Conservation (phyloP, 2,113 vertebrate species). For the Rhineura floridana region DNA sequence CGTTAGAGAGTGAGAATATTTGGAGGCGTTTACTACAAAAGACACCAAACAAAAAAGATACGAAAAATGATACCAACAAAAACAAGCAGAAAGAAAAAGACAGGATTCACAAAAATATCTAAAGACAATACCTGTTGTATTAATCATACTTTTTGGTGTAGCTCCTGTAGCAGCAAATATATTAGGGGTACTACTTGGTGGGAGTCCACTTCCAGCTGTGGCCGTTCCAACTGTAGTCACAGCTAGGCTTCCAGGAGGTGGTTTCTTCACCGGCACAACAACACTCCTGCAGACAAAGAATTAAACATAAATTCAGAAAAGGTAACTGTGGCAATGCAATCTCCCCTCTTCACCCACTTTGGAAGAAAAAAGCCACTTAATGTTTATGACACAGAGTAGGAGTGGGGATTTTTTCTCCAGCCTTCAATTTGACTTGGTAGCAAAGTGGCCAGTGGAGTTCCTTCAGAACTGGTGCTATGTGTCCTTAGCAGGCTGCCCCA, state of each 20-base stretch:
- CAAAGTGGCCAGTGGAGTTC: too few species aligned
- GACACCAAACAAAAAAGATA: constrained; percentile 23
- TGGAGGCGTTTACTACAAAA: constrained; percentile 33
- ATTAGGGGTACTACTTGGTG: constrained; percentile 86
- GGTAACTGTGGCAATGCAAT: not conserved
- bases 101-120: constrained; percentile 78
- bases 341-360: not conserved
- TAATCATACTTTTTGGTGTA: constrained; percentile 98
- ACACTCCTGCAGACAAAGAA: constrained; percentile 83
- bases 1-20: constrained; percentile 17
- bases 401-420: too few species aligned
- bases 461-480: too few species aligned
- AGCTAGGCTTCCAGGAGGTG: constrained; percentile 84
- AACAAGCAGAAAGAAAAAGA: constrained; percentile 66
- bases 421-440: too few species aligned
- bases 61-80: constrained; percentile 45
- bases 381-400: not conserved
- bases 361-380: not conserved
- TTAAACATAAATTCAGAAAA: not conserved
- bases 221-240: constrained; percentile 87
- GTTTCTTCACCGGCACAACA: constrained; percentile 93
- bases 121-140: constrained; percentile 90
- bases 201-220: constrained; percentile 79
- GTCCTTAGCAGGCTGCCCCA: too few species aligned
- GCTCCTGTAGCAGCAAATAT: constrained; percentile 90